Base-by-base conservation (phyloP, 1,140 invertebrate species). In the Sarcophaga bullata region DNA sequence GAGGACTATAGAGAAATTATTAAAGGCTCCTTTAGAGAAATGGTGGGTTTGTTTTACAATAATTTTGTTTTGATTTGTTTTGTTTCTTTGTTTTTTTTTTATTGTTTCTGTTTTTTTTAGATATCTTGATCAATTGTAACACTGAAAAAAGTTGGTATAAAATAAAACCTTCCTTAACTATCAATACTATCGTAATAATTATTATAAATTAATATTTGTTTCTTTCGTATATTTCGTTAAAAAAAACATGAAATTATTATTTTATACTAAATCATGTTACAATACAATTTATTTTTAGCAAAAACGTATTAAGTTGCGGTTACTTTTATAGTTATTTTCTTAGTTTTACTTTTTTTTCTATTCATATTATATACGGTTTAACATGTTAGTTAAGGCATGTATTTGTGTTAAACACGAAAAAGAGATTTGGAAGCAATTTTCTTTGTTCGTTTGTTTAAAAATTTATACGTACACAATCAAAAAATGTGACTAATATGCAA, bases 351-450 rank as follows among this genome's bases (percentile, higher is more conserved):
- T 58, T 25, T 68, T 19, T 68, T 19, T 68, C n/a, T n/a, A n/a
- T n/a, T n/a, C n/a, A n/a, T n/a, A n/a, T n/a, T n/a, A n/a, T n/a
- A n/a, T n/a, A n/a, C n/a, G n/a, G n/a, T n/a, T 68, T 68, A 68
- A 68, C 17, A 58, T 58, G 54, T 37, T 37, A 37, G 4, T 37
- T 1, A 1, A 37, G 1, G 25, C 25, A 37, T 58, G 54, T 58
- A n/a, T 58, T n/a, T n/a, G 62, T 68, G 62, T 68, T 25, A 68
- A 62, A 62, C 15, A 62, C 17, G 58, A 15, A n/a, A 62, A 68
- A 68, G 19, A 19, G 17, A 68, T 58, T 58, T 58, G n/a, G 2
- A 58, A 37, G 25, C 25, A 37, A 37, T 37, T 37, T 37, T 4
- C 25, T 37, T 37, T 37, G 25, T 37, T 37, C 25, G n/a, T n/a